Percentiles rank a stretch among this genome's conserved stretches.
phyloP scores from a whole-genome alignment of 2,113 vertebrate genomes.

The Neodon shergylaensis region DNA sequence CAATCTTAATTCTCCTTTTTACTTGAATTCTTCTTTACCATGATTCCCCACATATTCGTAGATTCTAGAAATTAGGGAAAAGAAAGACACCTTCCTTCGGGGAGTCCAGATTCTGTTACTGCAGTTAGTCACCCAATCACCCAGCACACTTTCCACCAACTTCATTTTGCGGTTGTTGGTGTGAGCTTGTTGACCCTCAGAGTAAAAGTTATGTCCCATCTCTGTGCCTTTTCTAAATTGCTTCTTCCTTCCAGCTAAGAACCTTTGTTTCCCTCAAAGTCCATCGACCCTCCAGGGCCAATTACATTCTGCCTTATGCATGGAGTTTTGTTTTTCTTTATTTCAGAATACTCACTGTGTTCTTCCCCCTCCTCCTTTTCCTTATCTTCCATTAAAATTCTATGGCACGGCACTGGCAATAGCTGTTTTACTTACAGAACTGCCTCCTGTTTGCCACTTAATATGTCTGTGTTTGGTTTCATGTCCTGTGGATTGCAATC shows the following conservation, averaged over 20 bases:
- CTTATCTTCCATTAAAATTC: not conserved
- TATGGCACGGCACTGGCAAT: not conserved
- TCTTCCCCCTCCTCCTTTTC: not conserved
- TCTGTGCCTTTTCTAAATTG: not conserved
- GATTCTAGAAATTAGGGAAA: not conserved
- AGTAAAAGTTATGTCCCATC: not conserved
- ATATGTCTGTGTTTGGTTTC: conserved; percentile 14
- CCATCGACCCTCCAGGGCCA: not conserved
- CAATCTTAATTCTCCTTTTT: not conserved
- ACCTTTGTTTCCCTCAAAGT: not conserved
- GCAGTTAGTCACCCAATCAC: not conserved
- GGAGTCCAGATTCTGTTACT: not conserved
- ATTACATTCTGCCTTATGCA: not conserved
- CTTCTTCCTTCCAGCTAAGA: not conserved
- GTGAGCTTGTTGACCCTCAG: not conserved
- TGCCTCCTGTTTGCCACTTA: not conserved
- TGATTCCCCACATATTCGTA: not conserved
- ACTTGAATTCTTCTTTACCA: not conserved
- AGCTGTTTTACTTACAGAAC: not conserved
- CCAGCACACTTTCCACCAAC: not conserved
- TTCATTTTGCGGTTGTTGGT: not conserved
- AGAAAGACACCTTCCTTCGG: not conserved
- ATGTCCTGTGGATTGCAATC: not conserved
- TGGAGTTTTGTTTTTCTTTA: not conserved
- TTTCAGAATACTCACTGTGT: not conserved